Percentiles rank a stretch among this genome's conserved stretches.
Evolutionary conservation across 2,888 invertebrate genomes (phyloP).

Genomic region (Torymus tubicola): DNA sequence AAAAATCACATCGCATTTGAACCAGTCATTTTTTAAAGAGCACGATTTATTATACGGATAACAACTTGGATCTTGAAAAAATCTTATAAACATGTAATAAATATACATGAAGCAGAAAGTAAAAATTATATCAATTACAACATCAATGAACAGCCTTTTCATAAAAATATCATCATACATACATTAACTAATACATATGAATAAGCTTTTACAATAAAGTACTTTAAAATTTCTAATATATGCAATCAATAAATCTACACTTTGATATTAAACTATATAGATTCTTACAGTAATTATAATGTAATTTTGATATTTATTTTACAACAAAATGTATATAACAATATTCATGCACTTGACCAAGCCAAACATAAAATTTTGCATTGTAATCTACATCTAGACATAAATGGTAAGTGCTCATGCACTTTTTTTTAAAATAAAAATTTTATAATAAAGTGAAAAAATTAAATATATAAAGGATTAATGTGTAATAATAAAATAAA

Average conservation of each 20-base stretch:
- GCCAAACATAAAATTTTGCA: constrained; percentile 50
- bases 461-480: constrained; percentile 7
- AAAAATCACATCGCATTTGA: constrained; percentile 66
- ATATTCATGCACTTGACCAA: constrained; percentile 57
- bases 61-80: constrained; percentile 58
- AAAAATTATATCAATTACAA: constrained; percentile 51
- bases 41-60: constrained; percentile 68
- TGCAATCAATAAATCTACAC: constrained; percentile 30
- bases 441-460: constrained; percentile 6
- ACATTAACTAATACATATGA: constrained; percentile 44
- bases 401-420: constrained; percentile 52
- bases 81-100: constrained; percentile 55
- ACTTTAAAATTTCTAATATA: constrained; percentile 26
- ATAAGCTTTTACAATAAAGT: constrained; percentile 36
- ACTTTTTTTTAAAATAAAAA: constrained; percentile 46
- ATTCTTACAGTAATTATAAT: constrained; percentile 48
- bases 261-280: constrained; percentile 28
- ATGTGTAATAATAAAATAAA: constrained; percentile 12
- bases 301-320: constrained; percentile 55
- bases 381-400: constrained; percentile 47
- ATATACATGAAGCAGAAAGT: constrained; percentile 54
- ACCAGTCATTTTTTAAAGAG: constrained; percentile 75
- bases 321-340: constrained; percentile 42
- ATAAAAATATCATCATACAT: constrained; percentile 22
- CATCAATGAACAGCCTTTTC: constrained; percentile 51